A percentile compares a stretch with the other conserved stretches of the same genome.
Conservation (phyloP, 2,797 vertebrate species). For the Brachyalestes nurse region DNA sequence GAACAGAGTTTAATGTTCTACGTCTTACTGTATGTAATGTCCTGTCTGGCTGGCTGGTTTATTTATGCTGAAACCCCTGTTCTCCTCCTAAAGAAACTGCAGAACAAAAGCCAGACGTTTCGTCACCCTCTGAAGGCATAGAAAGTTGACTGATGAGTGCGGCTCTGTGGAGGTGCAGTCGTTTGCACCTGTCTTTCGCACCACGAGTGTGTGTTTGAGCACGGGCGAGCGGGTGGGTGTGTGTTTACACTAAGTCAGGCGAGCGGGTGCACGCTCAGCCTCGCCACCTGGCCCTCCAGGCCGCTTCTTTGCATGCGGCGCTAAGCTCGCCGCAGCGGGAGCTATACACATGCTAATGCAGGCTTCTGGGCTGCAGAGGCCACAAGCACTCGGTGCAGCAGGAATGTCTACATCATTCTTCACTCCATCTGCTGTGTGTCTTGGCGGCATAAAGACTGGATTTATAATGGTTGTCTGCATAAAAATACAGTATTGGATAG, state of each 20-base stretch:
- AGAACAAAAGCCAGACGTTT: conserved; percentile 65
- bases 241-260: conserved; percentile 8
- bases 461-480: not conserved
- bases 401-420: conserved; percentile 33
- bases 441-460: not conserved
- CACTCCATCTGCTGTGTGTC: not conserved
- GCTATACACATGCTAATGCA: conserved; percentile 84
- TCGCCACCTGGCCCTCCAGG: conserved; percentile 80
- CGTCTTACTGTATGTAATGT: conserved; percentile 22
- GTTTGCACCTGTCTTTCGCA: conserved; percentile 76
- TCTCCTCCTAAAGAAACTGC: conserved; percentile 50
- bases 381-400: conserved; percentile 68
- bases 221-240: conserved; percentile 19
- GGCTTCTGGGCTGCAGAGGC: conserved; percentile 65
- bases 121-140: conserved; percentile 24
- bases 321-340: conserved; percentile 71
- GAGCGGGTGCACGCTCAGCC: conserved; percentile 68
- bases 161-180: conserved; percentile 73
- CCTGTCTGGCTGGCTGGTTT: conserved; percentile 12
- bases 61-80: conserved; percentile 14
- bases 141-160: conserved; percentile 38
- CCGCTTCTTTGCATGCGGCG: conserved; percentile 75
- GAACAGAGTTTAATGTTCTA: conserved; percentile 1
- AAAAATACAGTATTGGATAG: not conserved
- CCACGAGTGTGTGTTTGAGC: conserved; percentile 13